Percentiles rank a stretch among this genome's conserved stretches.
Conservation (phyloP, 2,888 invertebrate genomes). For the Germaria angustata region DNA sequence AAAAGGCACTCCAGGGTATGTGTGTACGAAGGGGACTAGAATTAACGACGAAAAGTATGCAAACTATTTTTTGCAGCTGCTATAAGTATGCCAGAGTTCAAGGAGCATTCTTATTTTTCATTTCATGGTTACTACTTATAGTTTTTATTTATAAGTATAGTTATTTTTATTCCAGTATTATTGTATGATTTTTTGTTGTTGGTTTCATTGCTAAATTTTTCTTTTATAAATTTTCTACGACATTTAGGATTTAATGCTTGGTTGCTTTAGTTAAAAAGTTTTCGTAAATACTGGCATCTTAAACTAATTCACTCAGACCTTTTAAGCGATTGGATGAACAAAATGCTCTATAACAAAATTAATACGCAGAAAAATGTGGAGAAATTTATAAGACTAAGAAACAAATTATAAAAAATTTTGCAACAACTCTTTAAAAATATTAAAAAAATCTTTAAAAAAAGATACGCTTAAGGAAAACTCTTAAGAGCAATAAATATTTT, state of each 20-base stretch:
- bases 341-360: neutral
- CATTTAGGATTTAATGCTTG: constrained; percentile 64
- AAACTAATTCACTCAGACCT: neutral
- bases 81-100: constrained; percentile 45
- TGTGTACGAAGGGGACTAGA: neutral
- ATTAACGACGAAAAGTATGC: constrained; percentile 21
- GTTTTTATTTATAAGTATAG: constrained; percentile 24
- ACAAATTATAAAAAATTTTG: no score
- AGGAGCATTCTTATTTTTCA: constrained; percentile 54
- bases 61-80: constrained; percentile 25
- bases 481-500: no score
- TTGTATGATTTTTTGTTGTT: neutral
- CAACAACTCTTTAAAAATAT: no score
- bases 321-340: constrained; percentile 1
- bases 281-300: constrained; percentile 41
- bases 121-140: constrained; percentile 50
- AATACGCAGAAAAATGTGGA: neutral
- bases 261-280: constrained; percentile 57
- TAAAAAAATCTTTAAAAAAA: no score
- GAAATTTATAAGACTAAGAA: neutral
- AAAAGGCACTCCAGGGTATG: neutral
- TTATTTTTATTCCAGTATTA: neutral
- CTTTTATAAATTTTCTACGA: constrained; percentile 31
- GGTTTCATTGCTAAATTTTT: constrained; percentile 7
- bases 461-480: no score